Evolutionary conservation across 2,797 vertebrate genomes (phyloP).

Genomic region (Eidolon dupreanum): DNA sequence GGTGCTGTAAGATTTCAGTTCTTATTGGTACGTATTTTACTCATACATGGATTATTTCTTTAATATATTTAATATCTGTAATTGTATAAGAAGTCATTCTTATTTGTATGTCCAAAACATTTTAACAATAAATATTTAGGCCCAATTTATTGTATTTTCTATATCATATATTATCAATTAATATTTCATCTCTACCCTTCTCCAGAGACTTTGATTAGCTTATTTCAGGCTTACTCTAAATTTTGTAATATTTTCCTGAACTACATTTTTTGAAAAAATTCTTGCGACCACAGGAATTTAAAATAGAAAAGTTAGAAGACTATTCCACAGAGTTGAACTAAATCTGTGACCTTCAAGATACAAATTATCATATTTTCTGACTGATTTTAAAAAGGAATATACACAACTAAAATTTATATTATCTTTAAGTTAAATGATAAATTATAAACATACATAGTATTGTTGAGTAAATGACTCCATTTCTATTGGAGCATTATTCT

Average conservation of each 20-base stretch:
- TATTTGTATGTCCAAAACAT: background rate
- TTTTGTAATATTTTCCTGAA: background rate
- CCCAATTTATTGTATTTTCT: background rate
- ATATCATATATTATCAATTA: background rate
- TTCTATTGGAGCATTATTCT: background rate
- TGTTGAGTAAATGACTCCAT: background rate
- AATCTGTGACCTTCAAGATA: background rate
- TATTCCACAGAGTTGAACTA: background rate
- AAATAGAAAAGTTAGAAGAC: constrained; percentile 1
- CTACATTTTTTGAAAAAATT: background rate
- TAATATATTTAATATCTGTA: background rate
- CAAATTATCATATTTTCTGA: background rate
- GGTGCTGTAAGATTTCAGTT: background rate
- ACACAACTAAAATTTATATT: background rate
- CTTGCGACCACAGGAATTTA: background rate
- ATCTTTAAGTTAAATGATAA: background rate
- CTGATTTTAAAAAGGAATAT: background rate
- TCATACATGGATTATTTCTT: background rate
- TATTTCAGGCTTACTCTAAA: background rate
- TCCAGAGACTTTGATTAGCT: background rate
- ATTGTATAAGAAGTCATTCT: background rate
- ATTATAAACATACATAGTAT: background rate
- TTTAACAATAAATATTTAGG: background rate
- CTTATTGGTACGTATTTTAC: background rate
- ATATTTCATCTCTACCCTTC: background rate